These are phyloP conservation scores for Anthrax anthrax DNA, from an alignment of 2,888 invertebrate genomes.

Conservation along the genomic window DNA sequence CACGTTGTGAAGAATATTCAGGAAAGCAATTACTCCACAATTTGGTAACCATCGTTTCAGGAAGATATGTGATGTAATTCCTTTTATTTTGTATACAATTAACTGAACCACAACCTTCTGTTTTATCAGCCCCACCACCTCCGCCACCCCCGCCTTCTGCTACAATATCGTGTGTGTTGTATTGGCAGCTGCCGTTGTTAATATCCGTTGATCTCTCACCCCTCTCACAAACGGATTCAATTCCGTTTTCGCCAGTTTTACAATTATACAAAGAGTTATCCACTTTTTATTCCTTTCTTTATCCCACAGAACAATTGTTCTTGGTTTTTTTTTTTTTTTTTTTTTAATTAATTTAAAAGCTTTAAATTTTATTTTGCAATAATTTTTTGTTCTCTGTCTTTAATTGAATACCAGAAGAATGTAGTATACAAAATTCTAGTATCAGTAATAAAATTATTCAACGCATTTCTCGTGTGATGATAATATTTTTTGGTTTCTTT, in stretches of 20 bases:
- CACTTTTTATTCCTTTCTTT: constrained; percentile 2
- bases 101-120: neutral
- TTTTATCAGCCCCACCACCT: neutral
- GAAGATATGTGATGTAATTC: neutral
- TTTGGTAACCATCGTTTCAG: constrained; percentile 33
- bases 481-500: too few relatives aligned
- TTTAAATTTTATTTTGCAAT: too few relatives aligned
- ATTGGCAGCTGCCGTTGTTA: neutral
- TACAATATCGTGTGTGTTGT: neutral
- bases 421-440: too few relatives aligned
- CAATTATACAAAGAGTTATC: constrained; percentile 4
- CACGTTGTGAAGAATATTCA: constrained; percentile 29
- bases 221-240: neutral
- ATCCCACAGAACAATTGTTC: neutral
- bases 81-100: constrained; percentile 3
- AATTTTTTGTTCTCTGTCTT: too few relatives aligned
- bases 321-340: too few relatives aligned
- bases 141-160: constrained; percentile 1
- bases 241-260: constrained; percentile 1
- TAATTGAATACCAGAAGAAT: too few relatives aligned
- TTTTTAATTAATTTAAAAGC: too few relatives aligned
- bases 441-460: too few relatives aligned
- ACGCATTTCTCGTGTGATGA: too few relatives aligned
- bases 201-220: neutral
- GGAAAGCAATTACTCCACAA: constrained; percentile 35